Percentiles rank a stretch among this genome's conserved stretches.
phyloP scores from a whole-genome alignment of 2,797 vertebrate species.

The Pseudotriccus pelzelni region DNA sequence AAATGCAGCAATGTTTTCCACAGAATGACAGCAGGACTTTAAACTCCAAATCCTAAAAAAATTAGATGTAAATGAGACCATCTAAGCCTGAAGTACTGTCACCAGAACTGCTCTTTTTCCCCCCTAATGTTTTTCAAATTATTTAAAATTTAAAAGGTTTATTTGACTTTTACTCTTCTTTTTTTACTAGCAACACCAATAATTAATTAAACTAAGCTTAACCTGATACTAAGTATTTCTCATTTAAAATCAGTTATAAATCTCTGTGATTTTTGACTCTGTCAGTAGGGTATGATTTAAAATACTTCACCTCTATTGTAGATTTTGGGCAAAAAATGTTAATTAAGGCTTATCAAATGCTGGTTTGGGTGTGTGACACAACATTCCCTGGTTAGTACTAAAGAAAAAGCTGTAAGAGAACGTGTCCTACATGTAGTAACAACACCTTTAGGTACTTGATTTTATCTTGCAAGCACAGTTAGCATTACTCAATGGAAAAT shows the following conservation, averaged over 20 bases:
- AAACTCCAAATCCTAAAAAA: background rate
- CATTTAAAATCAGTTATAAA: background rate
- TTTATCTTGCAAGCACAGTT: background rate
- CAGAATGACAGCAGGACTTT: background rate
- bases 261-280: fast-evolving
- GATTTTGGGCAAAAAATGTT: background rate
- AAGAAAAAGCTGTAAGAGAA: background rate
- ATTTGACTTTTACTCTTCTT: background rate
- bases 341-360: background rate
- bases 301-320: background rate
- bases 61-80: background rate
- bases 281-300: background rate
- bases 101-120: background rate
- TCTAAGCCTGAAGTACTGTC: background rate
- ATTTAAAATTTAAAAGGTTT: background rate
- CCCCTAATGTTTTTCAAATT: background rate
- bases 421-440: background rate
- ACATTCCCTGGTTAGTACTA: background rate
- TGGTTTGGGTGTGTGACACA: background rate
- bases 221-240: background rate
- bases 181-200: background rate
- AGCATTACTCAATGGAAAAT: background rate
- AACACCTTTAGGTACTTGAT: background rate
- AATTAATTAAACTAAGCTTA: background rate
- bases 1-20: background rate